A percentile compares a stretch with the other conserved stretches of the same genome.
Conservation (phyloP, 1,140 invertebrate genomes). For the Cecropterus lyciades region DNA sequence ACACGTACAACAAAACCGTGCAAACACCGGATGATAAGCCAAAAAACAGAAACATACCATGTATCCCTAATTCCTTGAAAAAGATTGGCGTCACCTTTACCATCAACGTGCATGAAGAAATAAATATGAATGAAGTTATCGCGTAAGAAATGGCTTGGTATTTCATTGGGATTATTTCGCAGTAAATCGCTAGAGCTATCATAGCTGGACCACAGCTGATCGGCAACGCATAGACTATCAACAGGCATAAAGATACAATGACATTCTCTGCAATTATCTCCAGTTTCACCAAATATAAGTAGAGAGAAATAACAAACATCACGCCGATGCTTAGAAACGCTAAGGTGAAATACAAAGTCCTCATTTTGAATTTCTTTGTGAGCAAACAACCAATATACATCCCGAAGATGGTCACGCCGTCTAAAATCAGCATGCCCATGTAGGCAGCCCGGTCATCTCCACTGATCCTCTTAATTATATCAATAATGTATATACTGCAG, state of each 20-base stretch:
- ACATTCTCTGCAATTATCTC: slow-evolving; percentile 38
- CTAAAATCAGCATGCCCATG: slow-evolving; percentile 49
- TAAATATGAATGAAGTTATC: slow-evolving; percentile 25
- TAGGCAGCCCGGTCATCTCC: slow-evolving; percentile 41
- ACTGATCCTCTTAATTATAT: slow-evolving; percentile 53
- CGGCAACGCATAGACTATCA: slow-evolving; percentile 41
- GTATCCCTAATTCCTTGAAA: slow-evolving; percentile 39
- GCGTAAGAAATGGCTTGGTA: slow-evolving; percentile 41
- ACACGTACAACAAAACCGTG: slow-evolving; percentile 39
- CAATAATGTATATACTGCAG: slow-evolving; percentile 51
- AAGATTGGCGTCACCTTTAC: slow-evolving; percentile 44
- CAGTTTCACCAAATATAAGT: slow-evolving; percentile 46
- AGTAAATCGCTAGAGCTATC: slow-evolving; percentile 41
- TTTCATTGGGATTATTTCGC: slow-evolving; percentile 44
- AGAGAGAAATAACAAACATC: slow-evolving; percentile 42
- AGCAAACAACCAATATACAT: slow-evolving; percentile 43
- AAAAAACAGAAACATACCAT: slow-evolving; percentile 44
- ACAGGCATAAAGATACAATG: slow-evolving; percentile 37
- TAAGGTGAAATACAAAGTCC: slow-evolving; percentile 39
- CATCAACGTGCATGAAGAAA: slow-evolving; percentile 16
- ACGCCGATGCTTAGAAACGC: slow-evolving; percentile 34
- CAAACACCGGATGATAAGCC: slow-evolving; percentile 30
- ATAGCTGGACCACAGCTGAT: slow-evolving; percentile 48
- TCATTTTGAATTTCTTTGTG: slow-evolving; percentile 38
- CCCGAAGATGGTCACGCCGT: slow-evolving; percentile 47